Base-by-base conservation (phyloP, 2,888 invertebrate species). In the Panzeria rudis region DNA sequence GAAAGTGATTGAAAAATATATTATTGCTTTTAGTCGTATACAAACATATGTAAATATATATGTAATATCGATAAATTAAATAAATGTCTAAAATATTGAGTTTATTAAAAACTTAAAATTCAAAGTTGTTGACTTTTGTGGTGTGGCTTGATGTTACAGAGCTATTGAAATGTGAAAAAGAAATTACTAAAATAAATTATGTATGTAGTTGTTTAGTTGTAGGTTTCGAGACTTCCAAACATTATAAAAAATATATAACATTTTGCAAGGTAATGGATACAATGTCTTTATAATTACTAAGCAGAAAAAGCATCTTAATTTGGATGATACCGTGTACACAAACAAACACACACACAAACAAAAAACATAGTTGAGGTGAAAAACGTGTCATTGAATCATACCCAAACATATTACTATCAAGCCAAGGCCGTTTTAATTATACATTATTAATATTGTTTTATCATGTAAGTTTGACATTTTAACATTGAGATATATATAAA, bases 1-100 rank as follows among this genome's bases (percentile, higher is more conserved):
- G 23, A 54, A 54, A 54, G n/a, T 54, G 20, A 69, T 69, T 69
- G 50, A 15, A 66, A 66, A 47, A 44, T 35, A 13, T 35, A n/a
- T 13, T 20, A n/a, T n/a, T n/a, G n/a, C n/a, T n/a, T n/a, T n/a
- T 29, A 29, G 3, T 29, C 20, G 13, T 15, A 15, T 23, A 52
- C 7, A 13, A 4, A 17, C 20, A 5, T 52, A 13, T 61, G 4
- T 35, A 38, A 11, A 11, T 38, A 2, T 35, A 35, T 35, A 35
- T 15, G 5, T 23, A 23, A 23, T 23, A 3, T 2, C 41, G 7
- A 62, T 41, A 38, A 61, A 25, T 17, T 61, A 38, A 41, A 62
- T 15, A 38, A 20, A 15, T 23, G 38, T 38, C 6, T 32, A 1
- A 32, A 56, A 56, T 20, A 11, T 35, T 38, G 20, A 35, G 20